Evolutionary conservation across 2,888 invertebrate species (phyloP).

Genomic region (Periphyllus acericola): DNA sequence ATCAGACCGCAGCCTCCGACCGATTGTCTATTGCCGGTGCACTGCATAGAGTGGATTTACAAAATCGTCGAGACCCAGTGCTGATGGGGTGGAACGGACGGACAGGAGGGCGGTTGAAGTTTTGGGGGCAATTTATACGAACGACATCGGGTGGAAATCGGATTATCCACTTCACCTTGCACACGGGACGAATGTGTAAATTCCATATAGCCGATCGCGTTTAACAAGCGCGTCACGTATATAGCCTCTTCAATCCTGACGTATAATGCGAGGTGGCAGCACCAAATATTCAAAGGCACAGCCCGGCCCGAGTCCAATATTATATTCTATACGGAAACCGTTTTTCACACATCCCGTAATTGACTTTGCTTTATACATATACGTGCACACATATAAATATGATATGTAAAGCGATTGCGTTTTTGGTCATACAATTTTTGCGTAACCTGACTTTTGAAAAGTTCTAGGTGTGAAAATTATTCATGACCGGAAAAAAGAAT

Average conservation of each 20-base stretch:
- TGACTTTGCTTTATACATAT: background rate
- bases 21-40: conserved; percentile 2
- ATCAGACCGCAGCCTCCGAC: too few relatives aligned
- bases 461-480: too few relatives aligned
- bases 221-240: conserved; percentile 60
- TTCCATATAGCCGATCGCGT: conserved; percentile 36
- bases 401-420: background rate
- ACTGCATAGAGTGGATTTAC: background rate
- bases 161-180: conserved; percentile 57
- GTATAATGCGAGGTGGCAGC: conserved; percentile 49
- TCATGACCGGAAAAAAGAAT: too few relatives aligned
- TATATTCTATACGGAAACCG: conserved; percentile 8
- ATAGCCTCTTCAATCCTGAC: conserved; percentile 55
- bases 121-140: conserved; percentile 41
- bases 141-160: conserved; percentile 46
- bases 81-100: background rate
- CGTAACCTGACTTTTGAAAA: too few relatives aligned
- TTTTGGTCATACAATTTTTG: too few relatives aligned
- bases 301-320: conserved; percentile 31
- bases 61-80: conserved; percentile 11
- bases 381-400: background rate
- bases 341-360: conserved; percentile 15
- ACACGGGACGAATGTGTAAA: conserved; percentile 50
- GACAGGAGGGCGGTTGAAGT: background rate
- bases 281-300: conserved; percentile 47